A percentile compares a stretch with the other conserved stretches of the same genome.
Evolutionary conservation across 2,797 vertebrate species (phyloP).

Genomic region (Micrastur ruficollis): DNA sequence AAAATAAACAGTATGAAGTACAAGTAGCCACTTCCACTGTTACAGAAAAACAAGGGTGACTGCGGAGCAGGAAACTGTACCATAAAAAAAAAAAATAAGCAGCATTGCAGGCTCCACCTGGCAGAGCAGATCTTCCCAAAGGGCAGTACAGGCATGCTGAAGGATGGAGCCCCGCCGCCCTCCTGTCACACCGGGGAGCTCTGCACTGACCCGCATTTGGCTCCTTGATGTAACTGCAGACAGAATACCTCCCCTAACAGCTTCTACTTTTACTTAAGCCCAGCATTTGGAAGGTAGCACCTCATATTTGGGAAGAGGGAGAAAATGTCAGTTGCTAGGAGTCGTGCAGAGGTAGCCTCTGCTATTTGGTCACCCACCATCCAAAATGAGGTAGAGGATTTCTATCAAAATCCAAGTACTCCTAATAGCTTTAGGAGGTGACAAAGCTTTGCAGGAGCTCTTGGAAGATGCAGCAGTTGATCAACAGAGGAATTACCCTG

Average conservation of each 20-base stretch:
- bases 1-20: background rate
- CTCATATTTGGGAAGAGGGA: background rate
- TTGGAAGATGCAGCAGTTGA: background rate
- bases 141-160: background rate
- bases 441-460: background rate
- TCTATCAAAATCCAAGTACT: background rate
- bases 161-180: background rate
- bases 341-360: background rate
- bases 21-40: background rate
- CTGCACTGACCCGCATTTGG: background rate
- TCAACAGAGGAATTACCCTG: background rate
- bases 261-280: background rate
- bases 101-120: background rate
- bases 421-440: background rate
- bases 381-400: background rate
- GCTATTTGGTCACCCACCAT: background rate
- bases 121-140: background rate
- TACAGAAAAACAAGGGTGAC: background rate
- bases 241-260: background rate
- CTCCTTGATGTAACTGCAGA: background rate
- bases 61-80: background rate
- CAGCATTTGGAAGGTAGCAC: background rate
- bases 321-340: background rate
- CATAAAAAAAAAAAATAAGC: background rate
- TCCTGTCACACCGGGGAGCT: background rate